phyloP scores from a whole-genome alignment of 1,140 invertebrate species.

The Drosophila kikkawai region DNA sequence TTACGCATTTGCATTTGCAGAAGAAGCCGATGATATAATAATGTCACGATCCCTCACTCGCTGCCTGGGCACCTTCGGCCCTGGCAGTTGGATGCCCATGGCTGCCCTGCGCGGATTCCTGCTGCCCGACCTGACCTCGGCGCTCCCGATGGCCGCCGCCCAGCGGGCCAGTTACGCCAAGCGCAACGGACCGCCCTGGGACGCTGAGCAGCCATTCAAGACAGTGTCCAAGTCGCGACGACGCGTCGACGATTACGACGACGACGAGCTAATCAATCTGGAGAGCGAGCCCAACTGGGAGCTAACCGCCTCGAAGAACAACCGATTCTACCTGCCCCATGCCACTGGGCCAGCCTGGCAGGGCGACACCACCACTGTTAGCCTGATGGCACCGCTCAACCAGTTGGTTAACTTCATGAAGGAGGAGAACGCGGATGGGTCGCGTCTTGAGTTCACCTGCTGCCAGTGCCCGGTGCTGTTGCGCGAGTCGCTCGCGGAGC shows the following conservation, averaged over 20 bases:
- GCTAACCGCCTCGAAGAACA: slow-evolving; percentile 87
- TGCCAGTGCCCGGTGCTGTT: slow-evolving; percentile 88
- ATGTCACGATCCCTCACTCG: slow-evolving; percentile 50
- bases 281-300: slow-evolving; percentile 87
- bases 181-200: slow-evolving; percentile 66
- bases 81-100: background rate
- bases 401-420: slow-evolving; percentile 73
- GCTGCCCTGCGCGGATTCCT: slow-evolving; percentile 7
- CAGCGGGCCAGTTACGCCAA: slow-evolving; percentile 65
- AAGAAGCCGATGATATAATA: slow-evolving; percentile 50
- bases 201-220: slow-evolving; percentile 66
- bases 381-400: slow-evolving; percentile 65
- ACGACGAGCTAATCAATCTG: slow-evolving; percentile 58
- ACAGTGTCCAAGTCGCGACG: slow-evolving; percentile 64
- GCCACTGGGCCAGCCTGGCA: slow-evolving; percentile 88
- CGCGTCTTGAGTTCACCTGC: slow-evolving; percentile 55
- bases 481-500: slow-evolving; percentile 87
- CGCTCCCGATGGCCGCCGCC: background rate
- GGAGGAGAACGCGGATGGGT: slow-evolving; percentile 45
- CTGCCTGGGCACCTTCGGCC: slow-evolving; percentile 13
- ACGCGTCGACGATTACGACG: slow-evolving; percentile 60
- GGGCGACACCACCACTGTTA: slow-evolving; percentile 85
- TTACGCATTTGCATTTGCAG: slow-evolving; percentile 44
- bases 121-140: background rate
- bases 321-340: slow-evolving; percentile 90